These are phyloP conservation scores for Orthosia incerta DNA, from an alignment of 2,888 invertebrate species.

Conservation along the genomic window DNA sequence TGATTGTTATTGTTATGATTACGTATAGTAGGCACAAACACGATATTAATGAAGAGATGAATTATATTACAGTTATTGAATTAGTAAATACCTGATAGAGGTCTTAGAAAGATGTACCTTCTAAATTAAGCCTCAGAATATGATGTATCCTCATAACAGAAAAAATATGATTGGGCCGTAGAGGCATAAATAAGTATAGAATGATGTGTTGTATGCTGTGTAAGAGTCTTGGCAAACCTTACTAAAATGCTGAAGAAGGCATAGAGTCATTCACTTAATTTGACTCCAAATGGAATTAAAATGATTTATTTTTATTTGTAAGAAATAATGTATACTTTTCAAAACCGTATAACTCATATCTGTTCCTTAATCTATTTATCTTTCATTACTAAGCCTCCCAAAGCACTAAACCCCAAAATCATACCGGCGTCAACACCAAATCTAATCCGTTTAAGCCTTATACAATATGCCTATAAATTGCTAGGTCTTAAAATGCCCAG, in stretches of 20 bases:
- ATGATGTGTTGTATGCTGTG: conserved; percentile 6
- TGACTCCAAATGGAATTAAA: background rate
- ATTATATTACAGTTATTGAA: background rate
- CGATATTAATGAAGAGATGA: background rate
- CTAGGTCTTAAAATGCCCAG: conserved; percentile 54
- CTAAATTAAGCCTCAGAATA: background rate
- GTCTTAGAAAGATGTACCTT: background rate
- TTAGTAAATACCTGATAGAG: background rate
- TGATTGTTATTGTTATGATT: background rate
- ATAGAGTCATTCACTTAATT: background rate
- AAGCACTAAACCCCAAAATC: conserved; percentile 2
- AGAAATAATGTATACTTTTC: background rate
- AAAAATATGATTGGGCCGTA: background rate
- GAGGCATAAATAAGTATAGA: background rate
- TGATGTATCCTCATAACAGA: background rate
- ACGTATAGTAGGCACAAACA: background rate
- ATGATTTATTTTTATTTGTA: too few species aligned
- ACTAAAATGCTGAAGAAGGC: background rate
- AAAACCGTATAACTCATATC: background rate
- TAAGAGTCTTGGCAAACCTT: conserved; percentile 1
- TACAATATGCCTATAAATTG: conserved; percentile 58
- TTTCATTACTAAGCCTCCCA: background rate
- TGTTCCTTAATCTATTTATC: background rate
- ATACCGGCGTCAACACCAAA: background rate
- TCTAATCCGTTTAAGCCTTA: conserved; percentile 40